Conservation (phyloP, 2,113 vertebrate species). For the Lepidothrix coronata region DNA sequence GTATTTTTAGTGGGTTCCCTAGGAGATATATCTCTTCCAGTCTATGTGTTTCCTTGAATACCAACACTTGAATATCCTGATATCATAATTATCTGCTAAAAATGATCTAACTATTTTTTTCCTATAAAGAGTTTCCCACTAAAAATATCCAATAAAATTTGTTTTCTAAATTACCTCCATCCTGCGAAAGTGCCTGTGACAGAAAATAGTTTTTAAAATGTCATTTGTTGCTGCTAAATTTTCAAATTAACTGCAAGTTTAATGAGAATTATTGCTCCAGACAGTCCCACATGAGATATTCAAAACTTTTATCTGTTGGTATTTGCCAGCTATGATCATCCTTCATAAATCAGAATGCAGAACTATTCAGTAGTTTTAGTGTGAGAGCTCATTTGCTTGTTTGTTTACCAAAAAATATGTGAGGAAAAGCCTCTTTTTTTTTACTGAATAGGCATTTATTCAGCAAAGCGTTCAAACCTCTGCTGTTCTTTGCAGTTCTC, state of each 20-base stretch:
- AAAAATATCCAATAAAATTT: slow-evolving; percentile 46
- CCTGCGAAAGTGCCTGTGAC: slow-evolving; percentile 22
- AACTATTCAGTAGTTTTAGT: background rate
- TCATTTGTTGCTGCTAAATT: slow-evolving; percentile 30
- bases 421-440: background rate
- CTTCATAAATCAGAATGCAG: slow-evolving; percentile 13
- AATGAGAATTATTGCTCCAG: slow-evolving; percentile 49
- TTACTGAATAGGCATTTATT: background rate
- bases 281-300: slow-evolving; percentile 34
- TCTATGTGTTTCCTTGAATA: slow-evolving; percentile 44
- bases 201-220: slow-evolving; percentile 36
- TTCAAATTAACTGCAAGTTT: slow-evolving; percentile 41
- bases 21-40: slow-evolving; percentile 31
- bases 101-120: background rate
- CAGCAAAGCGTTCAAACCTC: background rate
- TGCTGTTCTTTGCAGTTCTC: background rate
- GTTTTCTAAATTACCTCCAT: slow-evolving; percentile 38
- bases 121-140: slow-evolving; percentile 8
- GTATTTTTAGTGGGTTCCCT: slow-evolving; percentile 52
- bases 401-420: background rate
- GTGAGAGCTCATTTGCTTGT: background rate
- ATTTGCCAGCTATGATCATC: background rate
- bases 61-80: slow-evolving; percentile 38
- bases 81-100: slow-evolving; percentile 48
- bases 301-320: slow-evolving; percentile 38